Base-by-base conservation (phyloP, 2,888 invertebrate genomes). In the Celastrina argiolus region DNA sequence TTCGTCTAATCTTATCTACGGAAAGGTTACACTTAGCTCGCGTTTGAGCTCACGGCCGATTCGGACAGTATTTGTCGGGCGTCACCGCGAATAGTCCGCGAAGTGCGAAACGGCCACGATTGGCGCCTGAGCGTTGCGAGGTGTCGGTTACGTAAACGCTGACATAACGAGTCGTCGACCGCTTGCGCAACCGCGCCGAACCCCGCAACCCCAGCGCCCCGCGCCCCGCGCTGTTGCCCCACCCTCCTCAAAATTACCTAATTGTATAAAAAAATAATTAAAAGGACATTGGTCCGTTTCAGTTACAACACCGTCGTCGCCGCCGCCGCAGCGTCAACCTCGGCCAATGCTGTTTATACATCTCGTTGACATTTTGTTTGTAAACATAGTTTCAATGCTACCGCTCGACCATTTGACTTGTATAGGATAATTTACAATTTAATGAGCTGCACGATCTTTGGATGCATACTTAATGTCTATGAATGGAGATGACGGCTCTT, bases 141-240 rank as follows among this genome's bases (percentile, higher is more conserved):
- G 86, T 85, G 85, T 84, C 80, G 83, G 81, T 91, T 90, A 91
- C 89, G 90, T 89, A 91, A 91, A 80, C 79, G 79, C 88, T 90
- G 91, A 91, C 88, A 91, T 91, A 91, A 91, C 84, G 87, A 88
- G 90, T 90, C 90, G 89, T 87, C 88, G 90, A 90, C 91, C 90
- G 89, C 75, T 91, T 90, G 88, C 88, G 89, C 87, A 91, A 91
- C 82, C 80, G 78, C 75, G 75, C 78, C 81, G 84, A 78, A 86
- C 86, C 87, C 86, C 81, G 82, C 88, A 88, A 88, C 89, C 90
- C 90, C 77, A 74, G 72, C 73, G 72, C 80, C 83, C 77, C 81
- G 77, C 80, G 78, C 75, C 79, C 76, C 75, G 75, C 69, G 69
- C 69, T 75, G 74, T 74, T 72, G 75, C 81, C 81, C 84, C 83